Base-by-base conservation (phyloP, 2,797 vertebrate species). In the Tapirus indicus region DNA sequence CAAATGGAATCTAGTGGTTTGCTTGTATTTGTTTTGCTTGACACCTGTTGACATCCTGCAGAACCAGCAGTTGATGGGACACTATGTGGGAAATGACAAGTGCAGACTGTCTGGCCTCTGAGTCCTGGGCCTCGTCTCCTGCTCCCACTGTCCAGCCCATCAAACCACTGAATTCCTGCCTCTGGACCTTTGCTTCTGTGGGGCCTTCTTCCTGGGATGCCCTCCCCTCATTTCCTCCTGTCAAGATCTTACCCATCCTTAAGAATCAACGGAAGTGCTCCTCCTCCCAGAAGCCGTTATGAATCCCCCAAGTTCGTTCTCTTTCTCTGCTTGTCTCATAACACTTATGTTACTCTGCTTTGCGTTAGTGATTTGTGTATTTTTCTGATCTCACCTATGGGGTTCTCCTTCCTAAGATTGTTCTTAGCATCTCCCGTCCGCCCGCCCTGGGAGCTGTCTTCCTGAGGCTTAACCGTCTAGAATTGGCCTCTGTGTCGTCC, bases 331-430 rank as follows among this genome's bases (percentile, higher is more conserved):
- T n/a, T 4, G 1, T 12, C 4, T 18, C 35, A 12, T 1, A 6
- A 32, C 2, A 10, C 54, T 47, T n/a, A 0, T 0, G 20, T 25
- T 29, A 2, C 41, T 71, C 66, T 9, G 35, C 58, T 49, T 66
- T 18, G 64, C 0, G 0, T n/a, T 16, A 5, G n/a, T 12, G n/a
- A n/a, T 35, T 21, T 1, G 11, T 2, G 11, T n/a, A 9, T 69
- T 78, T 71, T 27, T 27, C 54, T 44, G 80, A 54, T 49, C 44
- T 9, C 47, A 6, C 41, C 62, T 27, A 4, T 4, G 11, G 41
- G 52, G 20, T 13, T 58, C 13, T 27, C 17, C 12, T 52, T 60
- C 86, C 7, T 16, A 10, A 18, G 79, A 1, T 32, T 10, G 44
- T 44, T 38, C 5, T 5, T 41, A 6, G n/a, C 35, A 11, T 69